Evolutionary conservation across 1,140 invertebrate genomes (phyloP).

Genomic region (Pectinophora gossypiella): DNA sequence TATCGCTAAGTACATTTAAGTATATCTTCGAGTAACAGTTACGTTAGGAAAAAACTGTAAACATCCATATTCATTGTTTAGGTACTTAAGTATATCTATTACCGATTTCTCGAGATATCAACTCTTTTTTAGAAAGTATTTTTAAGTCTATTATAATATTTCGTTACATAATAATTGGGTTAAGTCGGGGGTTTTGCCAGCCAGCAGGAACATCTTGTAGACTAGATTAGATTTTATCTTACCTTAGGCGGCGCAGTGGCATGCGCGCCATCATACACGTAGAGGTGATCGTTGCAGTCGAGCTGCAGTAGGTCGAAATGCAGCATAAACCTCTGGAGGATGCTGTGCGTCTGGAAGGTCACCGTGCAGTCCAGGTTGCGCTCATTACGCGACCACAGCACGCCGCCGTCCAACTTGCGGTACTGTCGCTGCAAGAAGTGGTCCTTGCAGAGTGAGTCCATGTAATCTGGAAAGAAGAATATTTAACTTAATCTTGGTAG

Average conservation of each 20-base stretch:
- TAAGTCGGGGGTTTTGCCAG: too few species aligned
- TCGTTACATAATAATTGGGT: too few species aligned
- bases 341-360: constrained; percentile 95
- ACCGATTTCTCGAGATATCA: too few species aligned
- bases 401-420: constrained; percentile 92
- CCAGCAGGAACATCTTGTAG: too few species aligned
- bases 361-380: constrained; percentile 92
- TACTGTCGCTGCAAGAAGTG: constrained; percentile 91
- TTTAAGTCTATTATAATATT: too few species aligned
- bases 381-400: constrained; percentile 91
- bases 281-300: constrained; percentile 95
- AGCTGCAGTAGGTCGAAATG: constrained; percentile 87
- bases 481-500: too few species aligned
- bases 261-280: constrained; percentile 94
- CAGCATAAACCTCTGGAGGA: constrained; percentile 94
- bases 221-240: constrained; percentile 15
- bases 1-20: too few species aligned
- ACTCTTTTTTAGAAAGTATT: too few species aligned
- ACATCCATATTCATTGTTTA: too few species aligned
- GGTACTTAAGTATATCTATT: too few species aligned
- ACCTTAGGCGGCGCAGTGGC: constrained; percentile 91
- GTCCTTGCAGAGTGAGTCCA: constrained; percentile 90
- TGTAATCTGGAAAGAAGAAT: constrained; percentile 81
- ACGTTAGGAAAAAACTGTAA: too few species aligned
- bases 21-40: too few species aligned